Conservation (phyloP, 2,113 vertebrate species). For the Cacatua alba region DNA sequence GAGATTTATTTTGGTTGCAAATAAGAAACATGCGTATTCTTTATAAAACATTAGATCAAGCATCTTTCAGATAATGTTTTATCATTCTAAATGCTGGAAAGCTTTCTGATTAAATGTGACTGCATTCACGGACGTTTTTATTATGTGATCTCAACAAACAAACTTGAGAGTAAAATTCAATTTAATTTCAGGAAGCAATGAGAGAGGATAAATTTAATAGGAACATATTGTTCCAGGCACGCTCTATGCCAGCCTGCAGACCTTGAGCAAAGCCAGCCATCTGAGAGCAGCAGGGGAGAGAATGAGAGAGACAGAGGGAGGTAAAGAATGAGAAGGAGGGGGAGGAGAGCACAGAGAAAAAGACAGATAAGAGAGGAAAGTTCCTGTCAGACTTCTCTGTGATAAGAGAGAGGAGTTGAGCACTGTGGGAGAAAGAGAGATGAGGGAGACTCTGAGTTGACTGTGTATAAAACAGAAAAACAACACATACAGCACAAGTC, state of each 20-base stretch:
- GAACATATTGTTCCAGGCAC: slow-evolving; percentile 62
- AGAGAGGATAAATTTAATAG: slow-evolving; percentile 55
- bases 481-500: background rate
- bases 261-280: slow-evolving; percentile 37
- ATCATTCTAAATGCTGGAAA: slow-evolving; percentile 4
- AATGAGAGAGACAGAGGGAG: slow-evolving; percentile 24
- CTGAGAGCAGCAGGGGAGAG: slow-evolving; percentile 26
- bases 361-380: slow-evolving; percentile 22
- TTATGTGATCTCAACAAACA: slow-evolving; percentile 66
- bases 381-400: slow-evolving; percentile 29
- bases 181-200: slow-evolving; percentile 67
- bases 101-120: slow-evolving; percentile 42
- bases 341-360: slow-evolving; percentile 10
- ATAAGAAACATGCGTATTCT: slow-evolving; percentile 50
- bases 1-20: slow-evolving; percentile 32
- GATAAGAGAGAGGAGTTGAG: slow-evolving; percentile 4
- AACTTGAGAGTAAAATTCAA: slow-evolving; percentile 70
- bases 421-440: background rate
- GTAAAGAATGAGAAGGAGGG: slow-evolving; percentile 12
- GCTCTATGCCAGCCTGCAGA: slow-evolving; percentile 38
- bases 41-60: background rate
- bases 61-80: slow-evolving; percentile 3
- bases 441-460: slow-evolving; percentile 9
- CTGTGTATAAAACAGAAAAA: background rate
- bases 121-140: slow-evolving; percentile 63